Percentiles rank a stretch among this genome's conserved stretches.
Conservation (phyloP, 2,888 invertebrate genomes). For the Diploptera punctata region DNA sequence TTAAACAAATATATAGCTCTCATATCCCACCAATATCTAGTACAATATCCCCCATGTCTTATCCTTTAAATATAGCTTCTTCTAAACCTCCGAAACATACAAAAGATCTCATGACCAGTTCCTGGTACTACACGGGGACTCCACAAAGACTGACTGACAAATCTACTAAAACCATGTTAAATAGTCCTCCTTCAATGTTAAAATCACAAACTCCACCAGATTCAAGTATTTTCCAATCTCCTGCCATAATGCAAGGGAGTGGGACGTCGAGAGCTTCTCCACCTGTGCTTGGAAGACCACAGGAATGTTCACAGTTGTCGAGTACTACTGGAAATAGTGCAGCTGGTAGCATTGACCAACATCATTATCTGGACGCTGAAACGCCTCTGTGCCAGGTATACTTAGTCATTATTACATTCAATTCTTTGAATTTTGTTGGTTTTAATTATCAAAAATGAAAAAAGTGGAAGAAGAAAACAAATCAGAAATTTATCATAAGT, state of each 20-base stretch:
- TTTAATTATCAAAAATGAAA: no score
- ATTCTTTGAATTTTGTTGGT: no score
- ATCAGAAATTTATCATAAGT: no score
- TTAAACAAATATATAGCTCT: neutral
- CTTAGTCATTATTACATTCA: neutral
- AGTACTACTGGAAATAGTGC: neutral
- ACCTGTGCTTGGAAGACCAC: constrained; percentile 32
- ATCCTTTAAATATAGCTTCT: constrained; percentile 7
- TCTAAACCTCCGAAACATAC: constrained; percentile 19
- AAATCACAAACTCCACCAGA: neutral
- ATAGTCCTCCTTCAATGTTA: neutral
- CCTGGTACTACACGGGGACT: constrained; percentile 8
- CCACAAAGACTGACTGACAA: constrained; percentile 19
- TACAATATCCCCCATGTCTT: constrained; percentile 16
- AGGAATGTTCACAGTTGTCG: constrained; percentile 16
- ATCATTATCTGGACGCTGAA: constrained; percentile 29
- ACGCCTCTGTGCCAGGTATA: constrained; percentile 24
- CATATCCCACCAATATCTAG: neutral
- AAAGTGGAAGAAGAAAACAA: no score
- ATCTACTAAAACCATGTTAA: neutral
- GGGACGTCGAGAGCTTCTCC: constrained; percentile 5
- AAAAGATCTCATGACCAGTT: constrained; percentile 17
- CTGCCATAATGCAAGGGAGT: neutral
- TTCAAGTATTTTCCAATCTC: neutral
- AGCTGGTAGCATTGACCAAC: constrained; percentile 12